A percentile compares a stretch with the other conserved stretches of the same genome.
phyloP scores from a whole-genome alignment of 1,140 invertebrate genomes.

The Delia radicum region DNA sequence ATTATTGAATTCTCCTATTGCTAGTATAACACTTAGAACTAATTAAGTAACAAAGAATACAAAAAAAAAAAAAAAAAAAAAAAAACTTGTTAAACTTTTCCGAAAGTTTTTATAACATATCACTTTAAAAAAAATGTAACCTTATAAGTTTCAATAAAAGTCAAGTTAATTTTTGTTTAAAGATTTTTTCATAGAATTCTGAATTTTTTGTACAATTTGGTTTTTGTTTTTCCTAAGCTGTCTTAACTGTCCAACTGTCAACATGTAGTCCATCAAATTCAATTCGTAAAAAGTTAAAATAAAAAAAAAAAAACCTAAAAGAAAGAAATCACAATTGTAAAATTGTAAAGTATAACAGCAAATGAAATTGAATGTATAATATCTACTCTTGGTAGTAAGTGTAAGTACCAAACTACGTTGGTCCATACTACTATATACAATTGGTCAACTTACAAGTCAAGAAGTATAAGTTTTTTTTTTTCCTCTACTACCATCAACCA shows the following conservation, averaged over 20 bases:
- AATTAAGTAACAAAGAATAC: too few relatives aligned
- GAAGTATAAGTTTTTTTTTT: neutral
- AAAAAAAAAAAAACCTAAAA: neutral
- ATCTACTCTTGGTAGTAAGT: too few relatives aligned
- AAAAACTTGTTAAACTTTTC: too few relatives aligned
- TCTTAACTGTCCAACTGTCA: slow-evolving; percentile 20
- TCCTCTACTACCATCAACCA: neutral
- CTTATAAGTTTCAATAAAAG: neutral
- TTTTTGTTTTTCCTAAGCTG: neutral
- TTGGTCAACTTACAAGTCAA: neutral
- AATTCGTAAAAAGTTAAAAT: neutral
- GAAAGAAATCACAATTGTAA: neutral
- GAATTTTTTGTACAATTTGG: neutral
- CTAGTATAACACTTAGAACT: too few relatives aligned
- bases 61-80: too few relatives aligned
- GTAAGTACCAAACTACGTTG: too few relatives aligned
- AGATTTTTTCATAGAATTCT: neutral
- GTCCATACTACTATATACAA: too few relatives aligned
- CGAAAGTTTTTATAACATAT: too few relatives aligned
- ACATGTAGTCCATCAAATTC: slow-evolving; percentile 19
- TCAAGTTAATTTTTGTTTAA: neutral
- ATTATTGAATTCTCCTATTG: too few relatives aligned
- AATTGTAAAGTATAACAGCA: neutral
- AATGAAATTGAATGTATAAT: neutral
- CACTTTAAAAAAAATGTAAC: too few relatives aligned